Evolutionary conservation across 2,113 vertebrate species (phyloP), one percentile per base, ranked within the genome.

Genomic region (Acanthochromis polyacanthus): DNA sequence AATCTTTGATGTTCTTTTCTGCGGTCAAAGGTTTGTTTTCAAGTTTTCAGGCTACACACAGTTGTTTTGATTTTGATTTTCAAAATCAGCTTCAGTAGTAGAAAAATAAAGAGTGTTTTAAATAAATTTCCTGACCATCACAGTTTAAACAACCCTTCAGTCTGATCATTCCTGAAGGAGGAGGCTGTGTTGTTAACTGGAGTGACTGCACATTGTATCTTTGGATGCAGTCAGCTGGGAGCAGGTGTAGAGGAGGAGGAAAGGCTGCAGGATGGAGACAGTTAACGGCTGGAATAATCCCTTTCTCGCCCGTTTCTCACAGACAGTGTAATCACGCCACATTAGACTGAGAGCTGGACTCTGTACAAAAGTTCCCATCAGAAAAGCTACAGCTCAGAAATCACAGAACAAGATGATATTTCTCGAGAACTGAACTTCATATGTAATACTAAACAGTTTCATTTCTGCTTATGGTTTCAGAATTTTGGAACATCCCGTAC

Each of bases 171-270:
- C 3, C 20, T 28, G 11, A 17, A n/a, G 17, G 23, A 25, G 58
- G 10, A 65, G 2, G 22, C 20, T 50, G 0, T 10, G 11, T 10
- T 4, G 48, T 25, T 48, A 50, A 22, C 22, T 17, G 16, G 15
- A 51, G 17, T 22, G 74, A 38, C 12, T 60, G 53, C 12, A 65
- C 23, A 38, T 38, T n/a, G 48, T 23, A 2, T 81, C 38, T 12
- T n/a, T 9, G 1, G 40, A 30, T 75, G 50, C 30, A 59, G 67
- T 36, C 59, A 46, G 68, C 57, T 66, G 45, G 58, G 63, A 59
- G 78, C 46, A 78, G 80, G 66, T 74, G 71, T 28, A 38, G 78
- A 59, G 60, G 58, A 58, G 58, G 25, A 64, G 52, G 19, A 36
- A 28, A 56, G 28, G n/a, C 43, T 64, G 64, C 1, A 45, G 71